Evolutionary conservation across 2,113 vertebrate species (phyloP).

Genomic region (Thunnus maccoyii): DNA sequence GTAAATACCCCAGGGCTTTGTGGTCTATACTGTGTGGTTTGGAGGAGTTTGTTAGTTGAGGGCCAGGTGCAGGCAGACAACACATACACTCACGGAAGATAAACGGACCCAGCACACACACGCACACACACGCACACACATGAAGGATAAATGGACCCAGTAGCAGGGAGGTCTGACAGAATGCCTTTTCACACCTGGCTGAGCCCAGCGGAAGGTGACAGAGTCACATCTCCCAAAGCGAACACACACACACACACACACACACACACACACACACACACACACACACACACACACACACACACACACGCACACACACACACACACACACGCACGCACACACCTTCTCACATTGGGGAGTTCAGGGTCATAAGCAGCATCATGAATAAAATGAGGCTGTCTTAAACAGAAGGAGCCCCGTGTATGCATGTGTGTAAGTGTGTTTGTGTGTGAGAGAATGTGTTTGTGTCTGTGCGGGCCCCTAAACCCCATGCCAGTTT

Average conservation of each 20-base stretch:
- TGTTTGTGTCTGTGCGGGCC: conserved; percentile 60
- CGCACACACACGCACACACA: conserved; percentile 41
- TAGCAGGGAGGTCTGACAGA: conserved; percentile 87
- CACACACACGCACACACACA: conserved; percentile 48
- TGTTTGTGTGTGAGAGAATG: conserved; percentile 40
- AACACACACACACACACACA: conserved; percentile 46
- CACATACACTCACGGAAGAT: conserved; percentile 75
- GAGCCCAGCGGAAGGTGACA: conserved; percentile 87
- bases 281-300: conserved; percentile 48
- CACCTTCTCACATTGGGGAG: conserved; percentile 80
- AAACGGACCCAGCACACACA: conserved; percentile 61
- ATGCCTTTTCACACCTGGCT: conserved; percentile 89
- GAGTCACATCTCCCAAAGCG: conserved; percentile 85
- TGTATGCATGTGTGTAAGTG: conserved; percentile 62
- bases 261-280: conserved; percentile 37
- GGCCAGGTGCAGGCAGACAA: conserved; percentile 84
- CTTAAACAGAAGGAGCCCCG: conserved; percentile 79
- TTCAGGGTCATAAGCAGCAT: conserved; percentile 86
- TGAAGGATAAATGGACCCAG: conserved; percentile 82
- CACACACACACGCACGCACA: conserved; percentile 50
- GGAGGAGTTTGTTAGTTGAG: conserved; percentile 84
- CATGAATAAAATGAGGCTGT: conserved; percentile 85
- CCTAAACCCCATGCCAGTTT: conserved; percentile 83
- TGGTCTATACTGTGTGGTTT: conserved; percentile 81
- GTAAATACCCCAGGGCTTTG: conserved; percentile 82